Evolutionary conservation across 2,113 vertebrate genomes (phyloP).

Genomic region (Panthera tigris): DNA sequence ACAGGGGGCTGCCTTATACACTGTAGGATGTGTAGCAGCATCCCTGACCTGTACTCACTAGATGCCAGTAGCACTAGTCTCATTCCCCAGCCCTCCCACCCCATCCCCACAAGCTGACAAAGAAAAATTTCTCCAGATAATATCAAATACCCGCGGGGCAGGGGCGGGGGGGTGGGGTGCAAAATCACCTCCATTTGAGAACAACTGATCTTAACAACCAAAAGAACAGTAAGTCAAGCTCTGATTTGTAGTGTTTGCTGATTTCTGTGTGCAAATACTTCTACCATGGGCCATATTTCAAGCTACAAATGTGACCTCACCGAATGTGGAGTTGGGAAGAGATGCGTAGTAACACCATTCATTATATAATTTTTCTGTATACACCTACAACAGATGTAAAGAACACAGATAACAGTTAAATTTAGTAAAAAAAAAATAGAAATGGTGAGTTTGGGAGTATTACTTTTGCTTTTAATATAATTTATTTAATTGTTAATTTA

Average conservation of each 20-base stretch:
- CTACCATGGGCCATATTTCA: background rate
- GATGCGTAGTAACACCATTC: background rate
- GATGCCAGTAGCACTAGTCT: background rate
- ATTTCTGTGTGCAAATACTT: background rate
- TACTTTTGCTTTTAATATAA: background rate
- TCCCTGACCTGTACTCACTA: background rate
- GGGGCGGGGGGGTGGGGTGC: no score
- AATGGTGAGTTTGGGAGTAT: background rate
- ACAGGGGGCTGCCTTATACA: background rate
- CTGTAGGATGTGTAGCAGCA: background rate
- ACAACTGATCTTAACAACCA: background rate
- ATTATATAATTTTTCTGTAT: background rate
- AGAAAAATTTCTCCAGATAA: background rate
- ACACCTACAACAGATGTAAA: background rate
- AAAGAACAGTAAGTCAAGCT: background rate
- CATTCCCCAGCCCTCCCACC: background rate
- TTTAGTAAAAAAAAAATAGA: background rate
- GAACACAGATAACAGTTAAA: background rate
- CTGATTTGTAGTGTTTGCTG: background rate
- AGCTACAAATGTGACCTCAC: background rate
- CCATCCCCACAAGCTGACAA: background rate
- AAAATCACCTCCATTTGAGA: background rate
- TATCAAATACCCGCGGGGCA: background rate
- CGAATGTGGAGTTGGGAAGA: background rate
- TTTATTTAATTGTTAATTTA: background rate